Base-by-base conservation (phyloP, 2,113 vertebrate species). In the Carassius gibelio region DNA sequence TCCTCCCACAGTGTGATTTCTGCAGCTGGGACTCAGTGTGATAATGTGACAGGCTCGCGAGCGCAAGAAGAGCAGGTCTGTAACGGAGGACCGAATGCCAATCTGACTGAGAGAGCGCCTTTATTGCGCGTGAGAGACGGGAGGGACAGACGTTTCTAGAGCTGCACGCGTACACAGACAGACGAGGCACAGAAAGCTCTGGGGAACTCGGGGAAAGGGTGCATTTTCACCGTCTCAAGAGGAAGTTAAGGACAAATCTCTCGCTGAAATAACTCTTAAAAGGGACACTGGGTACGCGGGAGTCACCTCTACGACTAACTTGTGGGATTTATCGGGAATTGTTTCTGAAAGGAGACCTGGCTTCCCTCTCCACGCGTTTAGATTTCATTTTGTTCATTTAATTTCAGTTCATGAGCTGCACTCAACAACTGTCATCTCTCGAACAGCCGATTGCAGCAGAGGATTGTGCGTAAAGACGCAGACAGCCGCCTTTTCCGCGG, bases 271-370 rank as follows among this genome's bases (percentile, higher is more conserved):
- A 62, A 66, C 83, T 82, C 85, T 72, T 75, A 78, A 64, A 83
- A 89, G 71, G 62, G 62, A 55, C 87, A 74, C 82, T 45, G 87
- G 82, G 78, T 81, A 90, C 87, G 76, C 88, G 75, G 89, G 90
- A 91, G 88, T 89, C 86, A 72, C 62, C 78, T 87, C 57, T 81
- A 36, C 38, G 86, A 89, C 61, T 82, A 87, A 92, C 91, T 92
- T 91, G 89, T 92, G 91, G 91, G 88, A 89, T 89, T 88, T 89
- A 87, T 87, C 83, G 76, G 87, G 80, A 75, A 66, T 80, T 82
- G 17, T 82, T 23, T 61, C 59, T 34, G 48, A 84, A 55, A 85
- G 87, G 76, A 83, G 77, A 83, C 88, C 84, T 62, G 68, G 17
- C 88, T 83, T 87, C 48, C 82, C 84, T 87, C 79, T 82, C 50